Base-by-base conservation (phyloP, 2,797 vertebrate species). In the Macropus fuliginosus region DNA sequence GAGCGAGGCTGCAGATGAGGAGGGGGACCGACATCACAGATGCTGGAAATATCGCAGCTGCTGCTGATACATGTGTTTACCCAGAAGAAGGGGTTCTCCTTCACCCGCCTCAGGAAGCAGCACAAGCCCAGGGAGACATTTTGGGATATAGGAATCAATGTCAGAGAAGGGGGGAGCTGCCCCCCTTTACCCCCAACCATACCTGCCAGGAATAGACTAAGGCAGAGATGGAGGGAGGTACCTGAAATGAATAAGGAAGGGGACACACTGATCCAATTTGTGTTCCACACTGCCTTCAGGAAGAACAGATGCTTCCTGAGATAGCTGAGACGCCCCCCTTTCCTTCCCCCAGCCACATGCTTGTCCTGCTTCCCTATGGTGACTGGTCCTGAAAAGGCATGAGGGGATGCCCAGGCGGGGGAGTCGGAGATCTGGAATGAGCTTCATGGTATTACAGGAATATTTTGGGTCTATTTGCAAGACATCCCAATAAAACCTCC, bases 81-180 rank as follows among this genome's bases (percentile, higher is more conserved):
- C 59, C 0, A 4, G 31, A 92, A 81, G 81, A 74, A 12, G 34
- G 87, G 62, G 29, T 56, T 96, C 92, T 92, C 93, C 91, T 2
- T 59, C 52, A 66, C 55, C 50, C 55, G 95, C 5, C 0, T 40
- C 0, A 0, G 54, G 56, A 92, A 55, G 81, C 56, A 5, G 0
- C 4, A 29, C 89, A 91, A 59, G 52, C 92, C 87, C 62, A 55
- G 40, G 62, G 52, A 18, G 56, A 40, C 52, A 6, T 90, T 81
- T 92, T 56, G 94, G 34, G 52, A 28, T 31, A 66, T 54, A 54
- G 91, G 90, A n/a, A 96, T 92, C 94, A 94, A 46, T 29, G 55
- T 62, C 28, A 52, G 92, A 40, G 56, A 29, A 52, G 92, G 92
- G 34, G 74, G 18, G 74, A 46, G 92, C 55, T 9, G n/a, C 40